Base-by-base conservation (phyloP, 2,888 invertebrate genomes). In the Heliconius hortense region DNA sequence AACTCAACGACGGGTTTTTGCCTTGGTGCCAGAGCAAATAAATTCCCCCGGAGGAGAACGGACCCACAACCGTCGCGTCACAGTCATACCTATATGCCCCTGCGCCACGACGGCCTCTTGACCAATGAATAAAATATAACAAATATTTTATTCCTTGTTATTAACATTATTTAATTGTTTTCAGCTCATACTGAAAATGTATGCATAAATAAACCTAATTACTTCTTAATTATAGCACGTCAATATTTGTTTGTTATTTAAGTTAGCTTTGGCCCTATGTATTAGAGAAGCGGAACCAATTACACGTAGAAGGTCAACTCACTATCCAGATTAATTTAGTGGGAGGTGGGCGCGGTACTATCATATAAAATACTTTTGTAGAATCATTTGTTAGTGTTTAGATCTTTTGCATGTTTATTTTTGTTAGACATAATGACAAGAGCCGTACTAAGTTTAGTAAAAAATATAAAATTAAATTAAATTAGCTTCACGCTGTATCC, bases 241-340 rank as follows among this genome's bases (percentile, higher is more conserved):
- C 28, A 59, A 70, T 28, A 26, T 53, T 68, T 35, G 48, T 35
- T 28, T 28, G 59, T 76, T 75, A 77, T 76, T 76, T 81, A 64
- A 72, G 75, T 72, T 78, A 72, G 78, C 75, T 74, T 64, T 69
- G 48, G 72, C 71, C 64, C 73, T 74, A 71, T 71, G 78, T 56
- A 83, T 80, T 79, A 79, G 84, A 84, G 83, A 84, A 83, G 77
- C 85, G 86, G 83, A 87, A 87, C 86, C 86, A 90, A 91, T 92
- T 91, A 91, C 84, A 79, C 79, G 79, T 76, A 79, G 86, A 91
- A 92, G 90, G 92, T 86, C 90, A 85, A 84, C 87, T 88, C 89
- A 90, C 90, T 92, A 90, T 86, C 83, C 81, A 85, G 89, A 90
- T 91, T 90, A 91, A 85, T 89, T 89, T 89, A 84, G 83, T 82